Evolutionary conservation across 2,888 invertebrate genomes (phyloP).

Genomic region (Catocala nupta): DNA sequence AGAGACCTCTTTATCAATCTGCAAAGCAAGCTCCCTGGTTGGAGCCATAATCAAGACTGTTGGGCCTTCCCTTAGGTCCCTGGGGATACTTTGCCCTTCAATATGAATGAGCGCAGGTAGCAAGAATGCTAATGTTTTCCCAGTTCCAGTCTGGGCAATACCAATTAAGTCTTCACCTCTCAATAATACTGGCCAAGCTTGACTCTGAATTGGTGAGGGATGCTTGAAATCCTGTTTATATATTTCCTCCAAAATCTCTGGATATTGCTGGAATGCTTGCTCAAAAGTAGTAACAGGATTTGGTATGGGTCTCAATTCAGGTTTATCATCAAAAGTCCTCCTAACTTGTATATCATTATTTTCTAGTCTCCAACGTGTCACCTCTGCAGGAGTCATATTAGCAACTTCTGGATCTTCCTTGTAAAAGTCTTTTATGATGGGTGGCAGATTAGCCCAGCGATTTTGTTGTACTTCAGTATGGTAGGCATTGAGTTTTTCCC

Average conservation of each 20-base stretch:
- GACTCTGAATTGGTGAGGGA: constrained; percentile 97
- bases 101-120: constrained; percentile 97
- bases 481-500: constrained; percentile 85
- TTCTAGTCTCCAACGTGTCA: constrained; percentile 87
- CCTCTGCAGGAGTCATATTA: constrained; percentile 89
- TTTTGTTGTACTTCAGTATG: constrained; percentile 86
- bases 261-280: constrained; percentile 93
- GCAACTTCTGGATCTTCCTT: constrained; percentile 91
- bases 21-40: constrained; percentile 96
- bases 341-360: constrained; percentile 93
- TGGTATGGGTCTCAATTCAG: constrained; percentile 86
- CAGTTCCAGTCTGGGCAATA: constrained; percentile 98
- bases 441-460: constrained; percentile 89
- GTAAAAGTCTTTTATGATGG: constrained; percentile 94
- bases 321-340: constrained; percentile 88
- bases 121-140: constrained; percentile 97
- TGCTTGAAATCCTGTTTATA: constrained; percentile 92
- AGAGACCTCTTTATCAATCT: constrained; percentile 96
- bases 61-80: constrained; percentile 92
- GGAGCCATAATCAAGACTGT: constrained; percentile 96
- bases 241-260: constrained; percentile 94
- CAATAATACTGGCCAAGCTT: constrained; percentile 97
- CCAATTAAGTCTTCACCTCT: constrained; percentile 98
- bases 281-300: constrained; percentile 94
- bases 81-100: constrained; percentile 93